Evolutionary conservation across 2,888 invertebrate species (phyloP).

Genomic region (Leptopilina drosophilae): DNA sequence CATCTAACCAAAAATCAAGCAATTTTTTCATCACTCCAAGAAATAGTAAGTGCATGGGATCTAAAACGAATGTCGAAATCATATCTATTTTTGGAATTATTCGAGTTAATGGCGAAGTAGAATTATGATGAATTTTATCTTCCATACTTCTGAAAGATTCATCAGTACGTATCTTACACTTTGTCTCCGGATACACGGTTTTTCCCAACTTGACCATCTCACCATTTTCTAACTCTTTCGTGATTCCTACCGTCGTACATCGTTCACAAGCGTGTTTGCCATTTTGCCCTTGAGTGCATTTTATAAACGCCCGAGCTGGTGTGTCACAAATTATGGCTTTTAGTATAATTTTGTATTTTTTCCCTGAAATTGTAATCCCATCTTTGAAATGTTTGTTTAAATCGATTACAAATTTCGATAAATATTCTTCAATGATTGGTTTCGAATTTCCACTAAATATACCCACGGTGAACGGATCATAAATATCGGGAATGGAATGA

Average conservation of each 20-base stretch:
- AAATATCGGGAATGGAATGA: neutral
- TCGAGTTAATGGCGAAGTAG: constrained; percentile 43
- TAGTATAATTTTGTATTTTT: constrained; percentile 45
- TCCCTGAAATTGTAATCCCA: constrained; percentile 49
- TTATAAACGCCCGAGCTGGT: constrained; percentile 57
- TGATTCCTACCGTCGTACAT: constrained; percentile 48
- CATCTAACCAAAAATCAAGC: constrained; percentile 47
- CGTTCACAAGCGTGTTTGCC: constrained; percentile 56
- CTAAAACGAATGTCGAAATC: constrained; percentile 48
- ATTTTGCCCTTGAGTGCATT: constrained; percentile 53
- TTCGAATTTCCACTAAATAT: neutral
- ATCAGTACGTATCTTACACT: constrained; percentile 36
- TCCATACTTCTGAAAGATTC: constrained; percentile 43
- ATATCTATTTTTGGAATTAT: constrained; percentile 50
- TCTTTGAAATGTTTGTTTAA: constrained; percentile 46
- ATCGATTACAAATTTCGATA: constrained; percentile 43
- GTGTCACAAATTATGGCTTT: constrained; percentile 55
- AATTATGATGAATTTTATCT: constrained; percentile 47
- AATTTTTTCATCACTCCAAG: constrained; percentile 49
- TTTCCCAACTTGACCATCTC: constrained; percentile 4
- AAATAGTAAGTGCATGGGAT: constrained; percentile 54
- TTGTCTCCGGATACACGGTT: constrained; percentile 42
- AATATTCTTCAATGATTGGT: neutral
- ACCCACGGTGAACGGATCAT: neutral
- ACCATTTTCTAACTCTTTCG: neutral